Base-by-base conservation (phyloP, 2,797 vertebrate species). In the Nasua narica region DNA sequence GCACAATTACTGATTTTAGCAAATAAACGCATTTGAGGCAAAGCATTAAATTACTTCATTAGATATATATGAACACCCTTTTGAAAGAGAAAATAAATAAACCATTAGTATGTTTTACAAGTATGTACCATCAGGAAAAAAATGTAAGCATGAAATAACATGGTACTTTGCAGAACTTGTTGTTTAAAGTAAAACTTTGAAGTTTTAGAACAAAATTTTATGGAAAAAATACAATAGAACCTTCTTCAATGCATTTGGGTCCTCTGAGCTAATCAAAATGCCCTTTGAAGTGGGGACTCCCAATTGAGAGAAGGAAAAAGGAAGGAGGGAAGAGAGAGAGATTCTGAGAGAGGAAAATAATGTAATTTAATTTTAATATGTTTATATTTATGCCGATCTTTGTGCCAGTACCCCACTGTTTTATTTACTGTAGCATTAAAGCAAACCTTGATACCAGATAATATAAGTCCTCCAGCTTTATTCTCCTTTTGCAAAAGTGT, bases 21-120 rank as follows among this genome's bases (percentile, higher is more conserved):
- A 85, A 93, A 70, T 91, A 94, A 95, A 84, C 48, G 93, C 56
- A 87, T 77, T 54, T 93, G 16, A 93, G 43, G 12, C n/a, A 86
- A 90, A 96, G 88, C 5, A 25, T 58, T 92, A 60, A 79, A 96
- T 79, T 81, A 37, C 40, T 93, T 96, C 32, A 58, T 81, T 79
- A 60, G 27, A 52, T 79, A 67, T 65, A 69, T 23, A 50, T 29
- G 77, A 50, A 95, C 78, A 21, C 4, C 46, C 29, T 90, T 94
- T 35, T 90, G 37, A 18, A 72, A 29, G 16, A 93, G 16, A 94
- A 87, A 92, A 84, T 74, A 72, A 81, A 84, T 69, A 12, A 78
- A 43, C 1, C 0, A 16, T 67, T 40, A 79, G 5, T 78, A 40
- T 56, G 48, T 74, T 92, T 96, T 18, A 56, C 3, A 60, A 2